These are phyloP conservation scores for Coleophora deauratella DNA, from an alignment of 2,888 invertebrate species.

Conservation along the genomic window DNA sequence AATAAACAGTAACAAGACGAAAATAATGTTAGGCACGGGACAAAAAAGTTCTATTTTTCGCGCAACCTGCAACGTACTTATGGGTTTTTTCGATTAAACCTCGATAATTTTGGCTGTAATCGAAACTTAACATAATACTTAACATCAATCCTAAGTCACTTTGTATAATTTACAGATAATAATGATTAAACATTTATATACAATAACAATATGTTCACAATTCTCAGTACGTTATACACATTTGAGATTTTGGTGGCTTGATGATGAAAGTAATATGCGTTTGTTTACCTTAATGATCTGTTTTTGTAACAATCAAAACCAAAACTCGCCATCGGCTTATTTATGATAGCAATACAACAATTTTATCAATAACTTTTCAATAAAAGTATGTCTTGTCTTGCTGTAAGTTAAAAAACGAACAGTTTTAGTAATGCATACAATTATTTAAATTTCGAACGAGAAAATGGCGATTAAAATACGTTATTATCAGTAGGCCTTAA, in stretches of 20 bases:
- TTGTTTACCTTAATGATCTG: too few species aligned
- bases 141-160: conserved; percentile 5
- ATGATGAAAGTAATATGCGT: too few species aligned
- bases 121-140: conserved; percentile 9
- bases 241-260: too few species aligned
- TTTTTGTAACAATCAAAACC: too few species aligned
- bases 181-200: conserved; percentile 29
- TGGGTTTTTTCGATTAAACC: too few species aligned
- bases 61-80: too few species aligned
- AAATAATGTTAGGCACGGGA: too few species aligned
- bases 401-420: conserved; percentile 23
- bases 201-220: conserved; percentile 24
- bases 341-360: too few species aligned
- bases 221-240: neutral
- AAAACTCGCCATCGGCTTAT: too few species aligned
- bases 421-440: conserved; percentile 41
- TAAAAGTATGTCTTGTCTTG: too few species aligned
- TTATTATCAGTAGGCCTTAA: conserved; percentile 55
- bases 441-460: conserved; percentile 28
- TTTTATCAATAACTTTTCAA: too few species aligned
- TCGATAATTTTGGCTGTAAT: conserved; percentile 12
- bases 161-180: conserved; percentile 11
- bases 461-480: conserved; percentile 30
- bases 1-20: conserved; percentile 14
- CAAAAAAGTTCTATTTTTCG: too few species aligned